Conservation (phyloP, 2,797 vertebrate genomes). For the Cottoperca gobio region DNA sequence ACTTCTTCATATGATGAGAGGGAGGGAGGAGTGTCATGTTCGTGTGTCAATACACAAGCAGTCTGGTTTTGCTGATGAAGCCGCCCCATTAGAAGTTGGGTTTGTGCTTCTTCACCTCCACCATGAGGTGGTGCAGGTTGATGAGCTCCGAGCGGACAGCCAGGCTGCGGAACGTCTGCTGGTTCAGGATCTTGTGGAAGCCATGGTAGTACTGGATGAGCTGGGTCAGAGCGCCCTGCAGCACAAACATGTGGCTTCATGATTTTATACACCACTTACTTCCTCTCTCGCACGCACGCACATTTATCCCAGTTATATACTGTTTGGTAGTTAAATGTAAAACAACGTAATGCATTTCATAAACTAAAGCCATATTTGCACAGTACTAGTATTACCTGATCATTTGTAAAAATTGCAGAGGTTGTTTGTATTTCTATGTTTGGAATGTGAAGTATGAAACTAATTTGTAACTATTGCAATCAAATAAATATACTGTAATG, state of each 20-base stretch:
- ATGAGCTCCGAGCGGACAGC: conserved; percentile 92
- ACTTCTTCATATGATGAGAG: conserved; percentile 3
- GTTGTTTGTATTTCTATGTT: no score
- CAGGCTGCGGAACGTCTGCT: conserved; percentile 89
- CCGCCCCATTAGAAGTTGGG: conserved; percentile 88
- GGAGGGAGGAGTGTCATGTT: no score
- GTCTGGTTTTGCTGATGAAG: background rate
- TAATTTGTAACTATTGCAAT: background rate
- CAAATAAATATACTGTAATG: background rate
- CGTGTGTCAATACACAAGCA: background rate
- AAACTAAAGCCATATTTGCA: no score
- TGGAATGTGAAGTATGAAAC: background rate
- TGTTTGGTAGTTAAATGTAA: no score
- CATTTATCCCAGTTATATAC: no score
- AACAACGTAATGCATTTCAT: no score
- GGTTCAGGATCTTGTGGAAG: conserved; percentile 93
- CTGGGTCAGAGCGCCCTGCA: conserved; percentile 92
- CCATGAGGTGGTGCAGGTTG: conserved; percentile 97
- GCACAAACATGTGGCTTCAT: conserved; percentile 17
- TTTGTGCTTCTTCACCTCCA: conserved; percentile 96
- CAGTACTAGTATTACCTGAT: no score
- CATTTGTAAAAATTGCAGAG: no score
- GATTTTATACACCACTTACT: no score
- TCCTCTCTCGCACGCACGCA: no score
- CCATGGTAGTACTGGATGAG: conserved; percentile 96